Evolutionary conservation across 2,888 invertebrate genomes (phyloP), one percentile per base, ranked within the genome.

Genomic region (Ectropis crepuscularia): DNA sequence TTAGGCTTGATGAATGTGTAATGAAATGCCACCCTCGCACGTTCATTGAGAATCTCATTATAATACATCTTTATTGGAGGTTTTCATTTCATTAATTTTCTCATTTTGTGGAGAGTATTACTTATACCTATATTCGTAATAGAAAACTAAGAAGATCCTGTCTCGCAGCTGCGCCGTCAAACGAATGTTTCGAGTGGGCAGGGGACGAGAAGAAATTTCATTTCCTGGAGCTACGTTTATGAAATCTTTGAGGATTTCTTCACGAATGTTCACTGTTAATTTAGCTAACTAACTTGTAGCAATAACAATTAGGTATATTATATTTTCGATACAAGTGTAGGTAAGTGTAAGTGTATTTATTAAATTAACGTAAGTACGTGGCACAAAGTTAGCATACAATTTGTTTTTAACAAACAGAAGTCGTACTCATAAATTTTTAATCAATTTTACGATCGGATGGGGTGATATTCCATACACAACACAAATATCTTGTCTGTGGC

Each of bases 181-280:
- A 76, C 75, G 75, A 75, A 76, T 72, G 74, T 74, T 76, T 76
- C 71, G 68, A 79, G 73, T 76, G 74, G 74, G 65, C 74, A 63
- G 47, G 55, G 58, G 53, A 68, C 72, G 72, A 77, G 41, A 81
- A 80, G 74, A 78, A 80, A 79, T 80, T 82, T 80, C 72, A 82
- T 83, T 81, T 82, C 80, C 80, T 79, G 71, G 69, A 74, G 64
- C 74, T 74, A 74, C 75, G 71, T 76, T 75, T 71, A 70, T 70
- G 70, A 78, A 78, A 76, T 77, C 74, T 75, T 75, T 68, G 53
- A 65, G 51, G 68, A 65, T 62, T 63, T 58, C 54, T 46, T 6
- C 9, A 8, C 6, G 36, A 9, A 43, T 53, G 47, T 46, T 46
- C 37, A 47, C 38, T 6, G 0, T 54, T 66, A 38, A 50, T 50